Conservation (phyloP, 2,888 invertebrate species). For the Celastrina argiolus region DNA sequence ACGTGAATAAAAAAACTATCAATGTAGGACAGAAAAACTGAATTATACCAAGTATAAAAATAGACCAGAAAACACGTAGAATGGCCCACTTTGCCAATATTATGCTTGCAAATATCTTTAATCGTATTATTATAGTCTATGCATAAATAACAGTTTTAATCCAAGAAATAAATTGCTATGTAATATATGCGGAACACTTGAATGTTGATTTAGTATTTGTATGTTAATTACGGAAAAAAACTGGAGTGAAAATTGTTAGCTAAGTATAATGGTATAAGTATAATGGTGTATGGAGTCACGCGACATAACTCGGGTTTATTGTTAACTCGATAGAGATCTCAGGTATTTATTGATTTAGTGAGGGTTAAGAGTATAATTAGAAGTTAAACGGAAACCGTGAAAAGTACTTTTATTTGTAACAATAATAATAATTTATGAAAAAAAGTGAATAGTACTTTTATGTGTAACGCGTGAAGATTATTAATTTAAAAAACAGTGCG, state of each 20-base stretch:
- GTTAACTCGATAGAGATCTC: background rate
- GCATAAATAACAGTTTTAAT: background rate
- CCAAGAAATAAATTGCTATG: background rate
- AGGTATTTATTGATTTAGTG: background rate
- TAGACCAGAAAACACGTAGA: background rate
- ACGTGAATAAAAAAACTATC: too few relatives aligned
- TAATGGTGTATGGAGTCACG: conserved; percentile 8
- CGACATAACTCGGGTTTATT: conserved; percentile 1
- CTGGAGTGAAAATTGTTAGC: conserved; percentile 13
- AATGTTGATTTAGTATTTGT: conserved; percentile 15
- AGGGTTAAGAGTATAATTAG: background rate
- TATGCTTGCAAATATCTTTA: background rate
- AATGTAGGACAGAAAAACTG: too few relatives aligned
- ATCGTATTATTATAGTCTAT: background rate
- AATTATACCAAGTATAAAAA: background rate
- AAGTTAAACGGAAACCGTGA: background rate
- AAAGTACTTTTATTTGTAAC: too few relatives aligned
- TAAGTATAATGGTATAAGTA: conserved; percentile 5
- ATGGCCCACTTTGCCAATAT: background rate
- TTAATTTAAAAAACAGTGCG: too few relatives aligned
- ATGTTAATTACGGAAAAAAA: conserved; percentile 13
- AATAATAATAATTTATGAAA: too few relatives aligned
- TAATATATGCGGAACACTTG: conserved; percentile 13
- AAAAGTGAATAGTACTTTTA: too few relatives aligned
- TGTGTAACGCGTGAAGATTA: too few relatives aligned